Percentiles rank a stretch among this genome's conserved stretches.
Conservation (phyloP, 1,140 invertebrate genomes). For the Acyrthosiphon pisum region DNA sequence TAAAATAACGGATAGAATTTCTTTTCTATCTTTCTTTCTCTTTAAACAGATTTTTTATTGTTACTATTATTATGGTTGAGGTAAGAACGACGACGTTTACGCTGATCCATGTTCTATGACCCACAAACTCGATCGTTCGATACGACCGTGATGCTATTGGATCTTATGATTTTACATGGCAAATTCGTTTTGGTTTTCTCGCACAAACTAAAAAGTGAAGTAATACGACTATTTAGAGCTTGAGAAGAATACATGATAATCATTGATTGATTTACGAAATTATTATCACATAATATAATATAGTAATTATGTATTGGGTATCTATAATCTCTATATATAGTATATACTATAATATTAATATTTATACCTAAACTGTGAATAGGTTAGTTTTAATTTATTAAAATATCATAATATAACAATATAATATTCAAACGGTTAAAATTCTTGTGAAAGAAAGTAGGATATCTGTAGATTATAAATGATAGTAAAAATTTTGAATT, state of each 20-base stretch:
- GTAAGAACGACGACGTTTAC: conserved; percentile 31
- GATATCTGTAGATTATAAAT: neutral
- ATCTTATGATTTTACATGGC: conserved; percentile 48
- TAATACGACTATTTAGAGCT: conserved; percentile 27
- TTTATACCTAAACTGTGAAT: neutral
- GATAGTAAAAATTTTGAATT: neutral
- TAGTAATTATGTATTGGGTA: neutral
- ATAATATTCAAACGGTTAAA: neutral
- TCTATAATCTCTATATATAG: neutral
- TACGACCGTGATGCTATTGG: conserved; percentile 30
- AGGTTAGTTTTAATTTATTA: neutral
- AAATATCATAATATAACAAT: neutral
- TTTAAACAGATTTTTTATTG: neutral
- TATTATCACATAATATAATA: neutral
- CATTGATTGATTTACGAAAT: neutral
- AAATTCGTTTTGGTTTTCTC: conserved; percentile 41
- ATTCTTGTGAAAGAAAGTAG: neutral
- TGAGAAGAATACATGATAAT: neutral
- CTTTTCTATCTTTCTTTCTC: neutral
- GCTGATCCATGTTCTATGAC: conserved; percentile 45
- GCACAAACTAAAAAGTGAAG: conserved; percentile 15
- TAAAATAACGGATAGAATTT: conserved; percentile 32
- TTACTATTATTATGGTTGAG: neutral
- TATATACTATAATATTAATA: no score
- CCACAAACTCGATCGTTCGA: conserved; percentile 49